Evolutionary conservation across 92 coral and sea anemone species (phyloP), one percentile per base, ranked within the genome.

Genomic region (Blastomussa wellsi): DNA sequence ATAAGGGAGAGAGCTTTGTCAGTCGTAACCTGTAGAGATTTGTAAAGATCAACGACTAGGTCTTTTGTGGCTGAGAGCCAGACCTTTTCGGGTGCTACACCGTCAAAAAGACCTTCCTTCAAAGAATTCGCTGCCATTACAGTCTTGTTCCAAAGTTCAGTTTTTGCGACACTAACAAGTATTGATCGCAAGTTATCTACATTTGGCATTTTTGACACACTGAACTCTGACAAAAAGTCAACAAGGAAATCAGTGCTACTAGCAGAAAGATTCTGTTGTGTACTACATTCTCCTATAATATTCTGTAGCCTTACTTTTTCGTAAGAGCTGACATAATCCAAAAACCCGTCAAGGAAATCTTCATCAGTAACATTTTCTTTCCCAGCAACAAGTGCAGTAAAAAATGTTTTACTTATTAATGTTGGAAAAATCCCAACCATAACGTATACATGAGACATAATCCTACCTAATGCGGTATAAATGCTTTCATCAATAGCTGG

Each of bases 1-100:
- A 86, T 72, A 47, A 70, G 85, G 36, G 90, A 80, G 67, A 86
- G 84, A 36, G 72, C 90, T 73, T 86, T 79, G 41, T 86, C 86
- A 28, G 86, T 79, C 17, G 66, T 79, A 32, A 73, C 80, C 53
- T 73, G 60, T 15, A 86, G 28, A 82, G 86, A 71, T 17, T 31
- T 38, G 26, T 35, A 72, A 72, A 72, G 49, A 72, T 73, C 52
- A 73, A 37, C 79, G 79, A 75, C 79, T 75, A 20, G 62, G 32
- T 75, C 79, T 75, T 44, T 75, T 33, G 79, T 75, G 79, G 62
- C 79, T 44, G 79, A 75, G 12, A 20, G 79, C 84, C 84, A 80
- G 38, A 80, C 57, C 12, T 80, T 62, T 37, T 20, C 10, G 1
- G n/a, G 26, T n/a, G n/a, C n/a, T 69, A 14, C 35, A 29, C 74